Evolutionary conservation across 1,140 invertebrate genomes (phyloP).

Genomic region (Lepidurus apus): DNA sequence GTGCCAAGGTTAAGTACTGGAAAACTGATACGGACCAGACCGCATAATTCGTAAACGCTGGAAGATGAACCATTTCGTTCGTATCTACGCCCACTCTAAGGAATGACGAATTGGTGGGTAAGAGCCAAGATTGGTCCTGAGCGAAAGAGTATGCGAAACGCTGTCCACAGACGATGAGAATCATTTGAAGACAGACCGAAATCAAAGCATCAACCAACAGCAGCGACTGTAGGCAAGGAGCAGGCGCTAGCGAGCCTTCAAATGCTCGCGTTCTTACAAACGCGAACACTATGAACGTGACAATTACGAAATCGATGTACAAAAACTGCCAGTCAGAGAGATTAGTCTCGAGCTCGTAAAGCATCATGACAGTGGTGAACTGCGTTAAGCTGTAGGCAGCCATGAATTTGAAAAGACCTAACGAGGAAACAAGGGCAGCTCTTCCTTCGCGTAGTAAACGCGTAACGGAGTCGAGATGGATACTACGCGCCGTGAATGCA

Average conservation of each 20-base stretch:
- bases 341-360: slow-evolving; percentile 74
- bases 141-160: slow-evolving; percentile 48
- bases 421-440: slow-evolving; percentile 53
- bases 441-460: slow-evolving; percentile 52
- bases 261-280: slow-evolving; percentile 70
- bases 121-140: slow-evolving; percentile 50
- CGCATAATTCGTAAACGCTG: slow-evolving; percentile 67
- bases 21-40: slow-evolving; percentile 78
- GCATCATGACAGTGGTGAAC: slow-evolving; percentile 84
- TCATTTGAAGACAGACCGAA: slow-evolving; percentile 44
- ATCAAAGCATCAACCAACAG: slow-evolving; percentile 48
- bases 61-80: slow-evolving; percentile 42
- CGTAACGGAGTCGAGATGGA: slow-evolving; percentile 53
- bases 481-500: slow-evolving; percentile 54
- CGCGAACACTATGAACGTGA: slow-evolving; percentile 69
- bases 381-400: slow-evolving; percentile 66
- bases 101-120: slow-evolving; percentile 47
- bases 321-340: slow-evolving; percentile 74
- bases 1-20: slow-evolving; percentile 83
- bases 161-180: slow-evolving; percentile 41
- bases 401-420: slow-evolving; percentile 59
- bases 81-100: slow-evolving; percentile 40
- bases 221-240: slow-evolving; percentile 54
- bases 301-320: slow-evolving; percentile 77
- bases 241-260: slow-evolving; percentile 58